Base-by-base conservation (phyloP, 1,140 invertebrate genomes). In the Sycobia sp. region DNA sequence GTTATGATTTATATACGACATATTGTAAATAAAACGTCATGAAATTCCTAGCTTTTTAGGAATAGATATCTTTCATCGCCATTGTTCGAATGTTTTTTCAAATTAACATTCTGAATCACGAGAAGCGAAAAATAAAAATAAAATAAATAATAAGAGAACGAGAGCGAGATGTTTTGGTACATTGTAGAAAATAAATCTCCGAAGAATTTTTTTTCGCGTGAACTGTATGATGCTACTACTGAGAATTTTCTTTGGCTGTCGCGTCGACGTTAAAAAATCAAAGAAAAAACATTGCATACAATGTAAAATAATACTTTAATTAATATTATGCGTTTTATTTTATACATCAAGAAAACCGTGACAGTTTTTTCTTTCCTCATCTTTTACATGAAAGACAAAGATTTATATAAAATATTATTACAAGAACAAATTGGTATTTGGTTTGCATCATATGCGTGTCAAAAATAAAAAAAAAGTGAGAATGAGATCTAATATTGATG, bases 251-350 rank as follows among this genome's bases (percentile, higher is more conserved):
- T 59, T 54, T 65, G 72, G 57, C 67, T 71, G 67, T 71, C 68
- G 69, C 63, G 71, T 74, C 58, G 68, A 75, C 71, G 66, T 73
- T 70, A 69, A 66, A 63, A 70, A 67, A 64, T 53, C 5, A 23
- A 29, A 62, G 23, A 11, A 69, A 51, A 61, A 58, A 69, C 66
- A 25, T 60, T 66, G 66, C 68, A 75, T 71, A 71, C 67, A 70
- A 71, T 76, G 72, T 79, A 78, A 63, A 73, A 77, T 76, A 75
- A 60, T 61, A 75, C 62, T 58, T 74, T 69, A 70, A 73, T 73
- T 56, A 70, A 71, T 73, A 75, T 68, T 70, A 71, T 69, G 60
- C 68, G 66, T 72, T 71, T 71, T 71, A 72, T 59, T 70, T 76
- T 71, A 71, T 63, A 67, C 66, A 71, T 55, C 68, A 69, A 67